phyloP scores from a whole-genome alignment of 2,888 invertebrate genomes.

The Carabus problematicus region DNA sequence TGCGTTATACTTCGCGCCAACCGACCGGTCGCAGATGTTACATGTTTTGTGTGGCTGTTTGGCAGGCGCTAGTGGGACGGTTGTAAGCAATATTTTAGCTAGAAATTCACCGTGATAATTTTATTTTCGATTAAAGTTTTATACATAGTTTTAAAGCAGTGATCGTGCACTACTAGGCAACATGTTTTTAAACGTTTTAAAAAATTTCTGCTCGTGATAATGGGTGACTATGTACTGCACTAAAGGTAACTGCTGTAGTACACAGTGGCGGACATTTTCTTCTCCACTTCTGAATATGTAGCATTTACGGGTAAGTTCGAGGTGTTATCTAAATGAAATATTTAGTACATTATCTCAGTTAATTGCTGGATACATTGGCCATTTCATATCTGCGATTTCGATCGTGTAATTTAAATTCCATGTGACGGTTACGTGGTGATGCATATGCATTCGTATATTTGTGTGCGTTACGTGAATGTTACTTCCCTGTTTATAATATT shows the following conservation, averaged over 20 bases:
- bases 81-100: slow-evolving; percentile 48
- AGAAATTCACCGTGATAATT: slow-evolving; percentile 43
- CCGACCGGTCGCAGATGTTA: slow-evolving; percentile 61
- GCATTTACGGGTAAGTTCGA: slow-evolving; percentile 48
- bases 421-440: slow-evolving; percentile 40
- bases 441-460: slow-evolving; percentile 27
- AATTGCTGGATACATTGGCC: not conserved
- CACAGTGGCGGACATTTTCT: slow-evolving; percentile 60
- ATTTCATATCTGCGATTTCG: not conserved
- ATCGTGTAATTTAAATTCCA: slow-evolving; percentile 15
- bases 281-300: slow-evolving; percentile 55
- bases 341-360: not conserved
- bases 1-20: slow-evolving; percentile 59
- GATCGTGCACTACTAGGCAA: slow-evolving; percentile 42
- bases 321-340: slow-evolving; percentile 21
- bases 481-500: slow-evolving; percentile 13
- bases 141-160: slow-evolving; percentile 45
- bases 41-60: slow-evolving; percentile 59
- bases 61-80: slow-evolving; percentile 48
- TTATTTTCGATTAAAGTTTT: slow-evolving; percentile 44
- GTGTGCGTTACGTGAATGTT: slow-evolving; percentile 13
- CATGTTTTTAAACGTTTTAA: slow-evolving; percentile 42
- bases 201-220: slow-evolving; percentile 30
- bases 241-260: slow-evolving; percentile 51
- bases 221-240: slow-evolving; percentile 38